A percentile compares a stretch with the other conserved stretches of the same genome.
Conservation (phyloP, 2,888 invertebrate genomes). For the Myopa tessellatipennis region DNA sequence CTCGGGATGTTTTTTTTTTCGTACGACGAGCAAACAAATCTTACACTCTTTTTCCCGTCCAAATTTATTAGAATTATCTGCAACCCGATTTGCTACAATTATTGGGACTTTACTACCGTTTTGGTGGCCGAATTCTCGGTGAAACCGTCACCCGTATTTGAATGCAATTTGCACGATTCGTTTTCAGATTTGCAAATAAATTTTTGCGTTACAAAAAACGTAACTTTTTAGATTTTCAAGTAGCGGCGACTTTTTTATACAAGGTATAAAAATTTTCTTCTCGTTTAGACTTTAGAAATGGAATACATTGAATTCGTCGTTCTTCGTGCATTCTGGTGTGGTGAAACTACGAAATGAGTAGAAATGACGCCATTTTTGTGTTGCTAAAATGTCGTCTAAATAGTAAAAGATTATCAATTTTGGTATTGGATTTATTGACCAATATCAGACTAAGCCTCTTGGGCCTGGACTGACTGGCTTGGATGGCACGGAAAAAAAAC, state of each 20-base stretch:
- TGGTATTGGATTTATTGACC: neutral
- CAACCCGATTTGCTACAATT: slow-evolving; percentile 49
- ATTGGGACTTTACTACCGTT: slow-evolving; percentile 49
- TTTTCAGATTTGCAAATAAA: slow-evolving; percentile 51
- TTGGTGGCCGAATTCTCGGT: slow-evolving; percentile 49
- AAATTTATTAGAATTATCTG: slow-evolving; percentile 57
- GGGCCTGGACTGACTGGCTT: no score
- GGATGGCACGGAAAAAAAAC: no score
- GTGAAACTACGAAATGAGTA: slow-evolving; percentile 35
- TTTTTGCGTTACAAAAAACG: slow-evolving; percentile 50
- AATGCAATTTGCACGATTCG: slow-evolving; percentile 40
- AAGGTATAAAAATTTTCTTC: slow-evolving; percentile 43
- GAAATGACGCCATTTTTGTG: slow-evolving; percentile 58
- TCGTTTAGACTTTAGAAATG: slow-evolving; percentile 46
- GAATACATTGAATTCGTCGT: slow-evolving; percentile 43
- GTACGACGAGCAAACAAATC: slow-evolving; percentile 36
- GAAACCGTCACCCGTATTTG: slow-evolving; percentile 52
- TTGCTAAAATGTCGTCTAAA: slow-evolving; percentile 6
- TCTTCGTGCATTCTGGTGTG: slow-evolving; percentile 38
- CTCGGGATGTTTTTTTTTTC: slow-evolving; percentile 12
- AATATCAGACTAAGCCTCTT: no score
- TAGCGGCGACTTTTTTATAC: slow-evolving; percentile 53
- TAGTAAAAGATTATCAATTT: slow-evolving; percentile 18
- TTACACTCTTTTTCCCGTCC: slow-evolving; percentile 39
- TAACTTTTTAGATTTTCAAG: slow-evolving; percentile 50